Base-by-base conservation (phyloP, 64 coral and sea anemone species). In the Astreopora myriophthalma region DNA sequence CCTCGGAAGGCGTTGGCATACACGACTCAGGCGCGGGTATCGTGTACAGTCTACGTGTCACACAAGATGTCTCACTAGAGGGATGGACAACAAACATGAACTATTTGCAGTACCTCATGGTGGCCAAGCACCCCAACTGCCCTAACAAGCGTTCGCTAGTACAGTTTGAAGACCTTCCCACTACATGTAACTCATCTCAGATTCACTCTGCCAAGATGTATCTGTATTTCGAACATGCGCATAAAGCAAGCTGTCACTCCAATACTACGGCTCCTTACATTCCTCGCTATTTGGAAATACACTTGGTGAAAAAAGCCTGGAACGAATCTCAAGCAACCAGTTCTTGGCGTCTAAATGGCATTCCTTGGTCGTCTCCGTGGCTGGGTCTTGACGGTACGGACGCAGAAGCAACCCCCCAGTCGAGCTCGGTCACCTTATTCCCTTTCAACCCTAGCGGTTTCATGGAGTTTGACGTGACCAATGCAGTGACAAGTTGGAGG, bases 381-480 rank as follows among this genome's bases (percentile, higher is more conserved):
- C 90, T 96, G 6, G 75, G 57, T 34, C 27, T 96, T 20, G 73
- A 92, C 61, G 70, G 70, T 3, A 75, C 44, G 8, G 94, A 96
- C 33, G 84, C 85, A 19, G 94, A 96, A 8, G 34, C 74, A 11
- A 10, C 3, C 23, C 63, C 94, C 7, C 94, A 96, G 31, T 16
- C 8, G 10, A 17, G 24, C n/a, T 31, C 35, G 2, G 77, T 87
- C 29, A 20, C 37, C 8, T 92, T 92, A 1, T 96, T 82, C 29
- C 49, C 94, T 8, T 31, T 61, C 14, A 83, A 85, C 8, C 94
- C 94, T 19, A 23, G 31, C 0, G 94, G 94, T 2, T 27, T 25
- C 9, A 90, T 96, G 17, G 94, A 92, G 30, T 96, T 96, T 37
- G 89, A 96, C 17, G 40, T 96, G 20, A 96, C 85, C 20, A 22